These are phyloP conservation scores for Cheiracanthium punctorium DNA, from an alignment of 2,888 invertebrate genomes.

Conservation along the genomic window DNA sequence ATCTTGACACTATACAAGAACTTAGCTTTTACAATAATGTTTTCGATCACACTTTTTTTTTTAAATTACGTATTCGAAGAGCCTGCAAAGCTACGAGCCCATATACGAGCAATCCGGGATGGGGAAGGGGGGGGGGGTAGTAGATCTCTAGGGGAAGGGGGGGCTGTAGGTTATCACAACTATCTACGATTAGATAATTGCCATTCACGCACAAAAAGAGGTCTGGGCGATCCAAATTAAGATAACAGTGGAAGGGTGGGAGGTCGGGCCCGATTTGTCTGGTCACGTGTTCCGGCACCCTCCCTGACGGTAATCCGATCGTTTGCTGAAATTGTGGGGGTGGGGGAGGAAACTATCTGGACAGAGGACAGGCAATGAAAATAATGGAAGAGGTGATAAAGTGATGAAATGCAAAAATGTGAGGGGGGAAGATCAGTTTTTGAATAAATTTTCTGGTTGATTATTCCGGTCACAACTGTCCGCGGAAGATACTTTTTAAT, in stretches of 20 bases:
- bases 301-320: conserved; percentile 41
- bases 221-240: conserved; percentile 58
- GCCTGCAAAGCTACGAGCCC: not conserved
- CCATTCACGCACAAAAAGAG: not conserved
- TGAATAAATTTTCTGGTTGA: not conserved
- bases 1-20: not conserved
- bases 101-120: not conserved
- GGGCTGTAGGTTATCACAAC: not conserved
- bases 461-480: not conserved
- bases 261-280: conserved; percentile 38
- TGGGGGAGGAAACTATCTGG: not conserved
- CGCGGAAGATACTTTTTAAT: too few species aligned
- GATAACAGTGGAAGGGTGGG: conserved; percentile 36
- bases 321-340: not conserved
- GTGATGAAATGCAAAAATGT: conserved; percentile 8
- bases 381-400: conserved; percentile 11
- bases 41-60: not conserved
- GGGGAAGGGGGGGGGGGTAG: too few species aligned
- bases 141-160: not conserved
- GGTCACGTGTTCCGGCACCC: conserved; percentile 36
- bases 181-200: conserved; percentile 5
- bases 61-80: not conserved
- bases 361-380: not conserved
- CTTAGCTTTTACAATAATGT: not conserved
- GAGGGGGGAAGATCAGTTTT: not conserved